Evolutionary conservation across 2,797 vertebrate genomes (phyloP).

Genomic region (Chelon labrosus): DNA sequence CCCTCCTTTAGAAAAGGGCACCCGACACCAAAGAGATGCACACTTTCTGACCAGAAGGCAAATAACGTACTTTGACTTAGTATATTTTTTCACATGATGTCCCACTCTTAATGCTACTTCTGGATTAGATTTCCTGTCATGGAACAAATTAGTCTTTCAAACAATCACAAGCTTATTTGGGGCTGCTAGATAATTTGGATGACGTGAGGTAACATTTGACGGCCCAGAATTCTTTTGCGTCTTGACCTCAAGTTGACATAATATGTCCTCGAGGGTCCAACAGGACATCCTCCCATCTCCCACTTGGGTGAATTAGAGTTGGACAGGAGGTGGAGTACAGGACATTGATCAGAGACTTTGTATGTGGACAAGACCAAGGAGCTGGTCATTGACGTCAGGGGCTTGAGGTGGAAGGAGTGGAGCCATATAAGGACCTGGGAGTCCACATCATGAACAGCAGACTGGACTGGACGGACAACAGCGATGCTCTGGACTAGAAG

Average conservation of each 20-base stretch:
- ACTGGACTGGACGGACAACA: too few relatives aligned
- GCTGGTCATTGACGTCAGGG: too few relatives aligned
- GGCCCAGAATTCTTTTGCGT: slow-evolving; percentile 60
- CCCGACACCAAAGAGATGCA: neutral
- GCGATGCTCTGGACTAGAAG: too few relatives aligned
- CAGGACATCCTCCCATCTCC: slow-evolving; percentile 32
- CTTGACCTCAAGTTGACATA: slow-evolving; percentile 48
- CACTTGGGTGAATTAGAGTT: neutral
- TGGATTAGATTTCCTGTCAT: neutral
- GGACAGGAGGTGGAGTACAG: too few relatives aligned
- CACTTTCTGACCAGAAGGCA: neutral
- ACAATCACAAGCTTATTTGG: neutral
- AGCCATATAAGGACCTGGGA: too few relatives aligned
- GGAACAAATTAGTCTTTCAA: neutral
- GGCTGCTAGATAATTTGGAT: neutral
- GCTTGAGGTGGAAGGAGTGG: too few relatives aligned
- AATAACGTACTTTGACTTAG: neutral
- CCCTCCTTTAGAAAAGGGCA: neutral
- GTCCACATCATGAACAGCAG: too few relatives aligned
- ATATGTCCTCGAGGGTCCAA: slow-evolving; percentile 41
- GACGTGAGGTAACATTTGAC: slow-evolving; percentile 50
- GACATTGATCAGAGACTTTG: too few relatives aligned
- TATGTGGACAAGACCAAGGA: too few relatives aligned
- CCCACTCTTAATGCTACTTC: neutral
- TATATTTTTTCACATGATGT: neutral